Conservation (phyloP, 2,888 invertebrate species). For the Drosophila niveifrons region DNA sequence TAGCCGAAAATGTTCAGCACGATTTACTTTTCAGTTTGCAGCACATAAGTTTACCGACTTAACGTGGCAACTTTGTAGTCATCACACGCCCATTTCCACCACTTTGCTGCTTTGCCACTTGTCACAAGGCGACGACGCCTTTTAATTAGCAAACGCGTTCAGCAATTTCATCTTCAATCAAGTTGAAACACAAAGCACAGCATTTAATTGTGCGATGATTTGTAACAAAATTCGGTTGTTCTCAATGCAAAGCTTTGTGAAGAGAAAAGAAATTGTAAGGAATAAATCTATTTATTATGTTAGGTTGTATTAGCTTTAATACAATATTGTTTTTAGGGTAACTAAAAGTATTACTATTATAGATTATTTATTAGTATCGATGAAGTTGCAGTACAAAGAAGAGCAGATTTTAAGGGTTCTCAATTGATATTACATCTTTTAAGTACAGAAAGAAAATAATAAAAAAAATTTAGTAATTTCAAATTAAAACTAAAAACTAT, state of each 20-base stretch:
- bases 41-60: constrained; percentile 35
- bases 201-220: neutral
- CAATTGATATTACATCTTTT: too few relatives aligned
- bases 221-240: neutral
- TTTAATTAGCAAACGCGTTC: constrained; percentile 48
- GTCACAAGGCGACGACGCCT: constrained; percentile 24
- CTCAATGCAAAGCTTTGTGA: neutral
- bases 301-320: neutral
- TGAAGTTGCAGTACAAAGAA: too few relatives aligned
- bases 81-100: constrained; percentile 8
- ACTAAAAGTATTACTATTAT: too few relatives aligned
- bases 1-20: constrained; percentile 19
- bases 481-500: too few relatives aligned
- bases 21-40: constrained; percentile 9
- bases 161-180: constrained; percentile 36
- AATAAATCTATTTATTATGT: neutral
- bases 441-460: too few relatives aligned
- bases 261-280: neutral
- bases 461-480: too few relatives aligned
- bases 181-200: constrained; percentile 11
- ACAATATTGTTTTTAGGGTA: too few relatives aligned
- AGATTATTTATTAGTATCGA: too few relatives aligned
- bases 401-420: too few relatives aligned
- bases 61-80: constrained; percentile 36
- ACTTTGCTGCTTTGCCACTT: constrained; percentile 11